Percentiles rank a stretch among this genome's conserved stretches.
Evolutionary conservation across 2,888 invertebrate species (phyloP).

Genomic region (Panopea generosa): DNA sequence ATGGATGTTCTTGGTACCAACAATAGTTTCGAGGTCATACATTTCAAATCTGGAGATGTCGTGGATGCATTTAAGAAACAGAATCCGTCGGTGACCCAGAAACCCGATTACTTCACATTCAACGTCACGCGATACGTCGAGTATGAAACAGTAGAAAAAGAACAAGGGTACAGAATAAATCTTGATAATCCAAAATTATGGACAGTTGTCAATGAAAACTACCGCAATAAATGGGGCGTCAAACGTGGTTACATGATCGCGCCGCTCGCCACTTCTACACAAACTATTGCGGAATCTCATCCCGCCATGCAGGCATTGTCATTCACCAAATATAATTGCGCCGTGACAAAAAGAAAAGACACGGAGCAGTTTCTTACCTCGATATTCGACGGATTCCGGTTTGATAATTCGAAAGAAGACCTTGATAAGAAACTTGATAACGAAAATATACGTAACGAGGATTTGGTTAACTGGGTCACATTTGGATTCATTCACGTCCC

Average conservation of each 20-base stretch:
- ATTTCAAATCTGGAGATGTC: constrained; percentile 11
- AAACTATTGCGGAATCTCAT: constrained; percentile 13
- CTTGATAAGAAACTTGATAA: constrained; percentile 30
- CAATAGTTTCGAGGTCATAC: constrained; percentile 23
- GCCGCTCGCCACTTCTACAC: constrained; percentile 19
- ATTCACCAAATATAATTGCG: constrained; percentile 40
- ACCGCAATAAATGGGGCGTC: constrained; percentile 61
- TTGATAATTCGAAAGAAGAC: constrained; percentile 26
- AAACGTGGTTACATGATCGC: constrained; percentile 55
- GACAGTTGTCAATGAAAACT: constrained; percentile 65
- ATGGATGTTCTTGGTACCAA: constrained; percentile 51
- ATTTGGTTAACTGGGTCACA: constrained; percentile 43
- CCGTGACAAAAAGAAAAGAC: constrained; percentile 36
- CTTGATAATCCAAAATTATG: constrained; percentile 54
- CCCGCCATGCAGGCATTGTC: constrained; percentile 29
- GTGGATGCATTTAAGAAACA: constrained; percentile 12
- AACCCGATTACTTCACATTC: constrained; percentile 14
- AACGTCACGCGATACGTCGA: constrained; percentile 46
- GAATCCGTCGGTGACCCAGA: constrained; percentile 7
- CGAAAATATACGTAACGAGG: constrained; percentile 37
- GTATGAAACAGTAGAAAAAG: constrained; percentile 47
- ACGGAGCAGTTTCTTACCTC: constrained; percentile 25
- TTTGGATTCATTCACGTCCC: constrained; percentile 46
- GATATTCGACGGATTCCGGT: constrained; percentile 27
- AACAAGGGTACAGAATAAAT: constrained; percentile 47